Evolutionary conservation across 2,113 vertebrate genomes (phyloP).

Genomic region (Casuarius casuarius): DNA sequence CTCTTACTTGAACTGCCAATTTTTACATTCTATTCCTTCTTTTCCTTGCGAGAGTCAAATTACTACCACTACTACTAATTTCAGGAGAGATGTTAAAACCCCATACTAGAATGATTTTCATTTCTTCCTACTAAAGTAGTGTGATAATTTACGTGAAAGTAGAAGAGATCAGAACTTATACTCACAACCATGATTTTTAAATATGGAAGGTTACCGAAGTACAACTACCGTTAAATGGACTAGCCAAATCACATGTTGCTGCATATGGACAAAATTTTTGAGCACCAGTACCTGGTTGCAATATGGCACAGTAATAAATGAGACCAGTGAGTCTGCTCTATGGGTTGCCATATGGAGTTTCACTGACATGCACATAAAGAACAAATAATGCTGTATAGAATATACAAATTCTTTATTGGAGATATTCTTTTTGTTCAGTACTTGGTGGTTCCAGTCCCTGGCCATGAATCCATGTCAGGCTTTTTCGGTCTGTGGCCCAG

Average conservation of each 20-base stretch:
- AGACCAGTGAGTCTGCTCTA: background rate
- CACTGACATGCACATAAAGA: background rate
- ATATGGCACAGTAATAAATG: background rate
- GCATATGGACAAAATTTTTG: background rate
- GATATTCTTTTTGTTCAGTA: background rate
- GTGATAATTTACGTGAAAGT: background rate
- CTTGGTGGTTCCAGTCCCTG: background rate
- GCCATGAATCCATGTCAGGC: background rate
- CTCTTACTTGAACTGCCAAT: background rate
- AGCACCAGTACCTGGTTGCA: background rate
- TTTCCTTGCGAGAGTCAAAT: background rate
- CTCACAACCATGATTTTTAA: background rate
- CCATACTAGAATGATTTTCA: background rate
- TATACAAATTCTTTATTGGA: fast-evolving
- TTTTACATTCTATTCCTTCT: background rate
- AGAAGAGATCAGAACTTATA: background rate
- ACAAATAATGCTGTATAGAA: background rate
- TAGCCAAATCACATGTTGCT: background rate
- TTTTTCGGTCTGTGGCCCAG: background rate
- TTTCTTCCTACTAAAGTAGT: background rate
- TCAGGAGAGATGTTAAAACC: background rate
- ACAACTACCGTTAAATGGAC: background rate
- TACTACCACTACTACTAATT: background rate
- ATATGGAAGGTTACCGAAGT: background rate
- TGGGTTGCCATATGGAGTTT: background rate